Base-by-base conservation (phyloP, 2,113 vertebrate species). In the Chunga burmeisteri region DNA sequence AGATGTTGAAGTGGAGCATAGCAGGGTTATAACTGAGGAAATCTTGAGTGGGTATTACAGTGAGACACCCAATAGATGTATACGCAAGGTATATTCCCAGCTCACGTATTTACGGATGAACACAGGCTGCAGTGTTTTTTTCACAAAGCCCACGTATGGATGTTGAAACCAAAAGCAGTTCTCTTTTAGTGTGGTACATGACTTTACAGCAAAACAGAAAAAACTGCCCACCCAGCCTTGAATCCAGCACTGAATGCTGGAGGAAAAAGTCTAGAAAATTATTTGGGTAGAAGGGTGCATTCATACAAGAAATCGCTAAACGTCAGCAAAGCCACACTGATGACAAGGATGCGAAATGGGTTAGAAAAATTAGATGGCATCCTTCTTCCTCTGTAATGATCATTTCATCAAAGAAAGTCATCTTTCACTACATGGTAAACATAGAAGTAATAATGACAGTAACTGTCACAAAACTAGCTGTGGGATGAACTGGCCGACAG, bases 271-370 rank as follows among this genome's bases (percentile, higher is more conserved):
- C 38, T 27, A 68, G 87, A 90, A 85, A 61, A 71, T 61, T 3
- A 56, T 85, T 89, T 91, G 52, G 75, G 46, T 81, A 52, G 95
- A 91, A 94, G 36, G 68, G 13, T 79, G 90, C 81, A 68, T 79
- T 96, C 91, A 75, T 36, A 94, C 49, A 84, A 79, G 58, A 75
- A 94, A 94, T 66, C 87, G 73, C 49, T 75, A 53, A 92, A 81
- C 68, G 56, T 78, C 81, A 81, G 86, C 89, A 91, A 59, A 89
- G 47, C 53, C 47, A 72, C 44, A 26, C 38, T 79, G 79, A 47
- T 63, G 81, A 49, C 62, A 88, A 82, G 52, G 81, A 50, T 47
- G 67, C 8, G 12, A 94, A 89, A 90, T 44, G 44, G 56, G 34
- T 53, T 79, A 81, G 87, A 61, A 91, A 86, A 88, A 62, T 53